A percentile compares a stretch with the other conserved stretches of the same genome.
Evolutionary conservation across 2,797 vertebrate genomes (phyloP).

Genomic region (Yasuhikotakia modesta): DNA sequence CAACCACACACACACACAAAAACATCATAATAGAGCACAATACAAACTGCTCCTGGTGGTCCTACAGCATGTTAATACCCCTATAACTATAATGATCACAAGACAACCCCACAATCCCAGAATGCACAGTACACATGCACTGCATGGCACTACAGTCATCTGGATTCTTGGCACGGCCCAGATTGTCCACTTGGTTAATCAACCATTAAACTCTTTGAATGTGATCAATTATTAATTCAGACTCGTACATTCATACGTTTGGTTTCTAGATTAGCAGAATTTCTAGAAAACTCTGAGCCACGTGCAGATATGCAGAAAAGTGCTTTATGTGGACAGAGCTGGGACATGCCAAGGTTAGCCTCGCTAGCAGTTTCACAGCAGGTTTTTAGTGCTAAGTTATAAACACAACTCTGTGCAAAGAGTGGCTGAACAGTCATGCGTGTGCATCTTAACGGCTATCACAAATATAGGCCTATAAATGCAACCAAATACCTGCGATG

Average conservation of each 20-base stretch:
- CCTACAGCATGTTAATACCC: conserved; percentile 15
- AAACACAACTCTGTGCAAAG: not conserved
- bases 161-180: conserved; percentile 56
- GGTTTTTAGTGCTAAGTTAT: conserved; percentile 48
- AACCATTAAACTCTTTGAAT: conserved; percentile 10
- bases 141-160: conserved; percentile 33
- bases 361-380: conserved; percentile 57
- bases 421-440: not conserved
- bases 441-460: not conserved
- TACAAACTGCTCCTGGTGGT: conserved; percentile 31
- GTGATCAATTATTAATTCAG: not conserved
- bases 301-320: conserved; percentile 49
- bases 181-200: conserved; percentile 13
- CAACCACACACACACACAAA: not conserved
- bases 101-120: conserved; percentile 29
- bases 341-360: conserved; percentile 57
- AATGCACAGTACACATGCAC: conserved; percentile 53
- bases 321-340: conserved; percentile 51
- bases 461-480: conserved; percentile 15
- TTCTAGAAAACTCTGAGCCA: conserved; percentile 29
- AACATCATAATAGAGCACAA: conserved; percentile 2
- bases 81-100: conserved; percentile 14
- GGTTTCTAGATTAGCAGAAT: not conserved
- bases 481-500: conserved; percentile 54
- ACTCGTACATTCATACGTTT: not conserved